Evolutionary conservation across 2,113 vertebrate species (phyloP), one percentile per base, ranked within the genome.

Genomic region (Pelobates fuscus): DNA sequence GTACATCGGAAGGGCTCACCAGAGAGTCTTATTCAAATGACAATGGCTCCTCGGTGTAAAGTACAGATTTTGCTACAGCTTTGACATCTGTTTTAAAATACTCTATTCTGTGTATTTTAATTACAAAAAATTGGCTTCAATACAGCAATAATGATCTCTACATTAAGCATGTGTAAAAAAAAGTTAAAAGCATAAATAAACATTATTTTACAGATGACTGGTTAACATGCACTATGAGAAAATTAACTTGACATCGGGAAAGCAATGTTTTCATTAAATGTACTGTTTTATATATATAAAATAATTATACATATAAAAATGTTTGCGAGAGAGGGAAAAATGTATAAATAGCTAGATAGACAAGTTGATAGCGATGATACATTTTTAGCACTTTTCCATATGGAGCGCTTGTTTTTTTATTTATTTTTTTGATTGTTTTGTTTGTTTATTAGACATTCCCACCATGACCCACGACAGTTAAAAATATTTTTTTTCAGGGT

Each of bases 41-140:
- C 66, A 68, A 77, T 15, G 73, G 59, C 54, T 68, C 73, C 73
- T 77, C 4, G 18, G 73, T 68, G 73, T 67, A 77, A 52, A 32
- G 27, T 30, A 44, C 12, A n/a, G 37, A 29, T 52, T 61, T 41
- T 61, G 64, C 41, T 68, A 46, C 73, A 68, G 65, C 17, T 52
- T 21, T 52, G 43, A 77, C 73, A 77, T 77, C 73, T 77, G 73
- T 61, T 77, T 68, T 77, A 44, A 77, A 77, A 61, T 25, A 52
- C 43, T 68, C 5, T 59, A 49, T 77, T 68, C 67, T 76, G 55
- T 61, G 23, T 54, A 61, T 77, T 61, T 77, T 68, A 77, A 77
- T 68, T 61, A 77, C 41, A 49, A 68, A 77, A 75, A 61, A 43
- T 77, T 25, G 57, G 65, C 32, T 65, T 60, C 21, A 32, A 59